phyloP scores from a whole-genome alignment of 2,888 invertebrate genomes.

The Leptinotarsa peninsularis region DNA sequence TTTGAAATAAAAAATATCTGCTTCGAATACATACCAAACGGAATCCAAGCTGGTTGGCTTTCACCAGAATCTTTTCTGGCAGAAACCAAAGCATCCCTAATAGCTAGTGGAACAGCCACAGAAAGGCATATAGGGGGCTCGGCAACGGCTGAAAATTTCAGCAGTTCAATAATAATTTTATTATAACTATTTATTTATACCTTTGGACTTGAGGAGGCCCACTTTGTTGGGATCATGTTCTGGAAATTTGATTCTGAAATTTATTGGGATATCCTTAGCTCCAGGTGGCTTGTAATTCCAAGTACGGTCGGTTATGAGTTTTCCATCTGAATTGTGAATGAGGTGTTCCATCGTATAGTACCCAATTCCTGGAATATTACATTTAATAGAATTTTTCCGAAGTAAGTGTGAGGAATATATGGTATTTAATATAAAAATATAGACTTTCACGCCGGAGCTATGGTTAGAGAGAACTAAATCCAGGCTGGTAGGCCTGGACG shows the following conservation, averaged over 20 bases:
- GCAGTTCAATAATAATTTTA: no score
- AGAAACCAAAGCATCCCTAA: constrained; percentile 76
- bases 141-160: constrained; percentile 66
- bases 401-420: no score
- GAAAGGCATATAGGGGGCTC: constrained; percentile 70
- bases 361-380: constrained; percentile 65
- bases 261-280: constrained; percentile 81
- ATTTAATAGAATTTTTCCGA: no score
- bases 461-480: no score
- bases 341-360: constrained; percentile 79
- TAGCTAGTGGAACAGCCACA: constrained; percentile 47
- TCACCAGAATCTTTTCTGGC: constrained; percentile 76
- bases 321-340: constrained; percentile 73
- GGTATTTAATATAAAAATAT: no score
- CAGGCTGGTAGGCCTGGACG: no score
- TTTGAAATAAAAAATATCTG: no score
- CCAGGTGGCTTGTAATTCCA: constrained; percentile 87
- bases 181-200: constrained; percentile 61
- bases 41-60: constrained; percentile 69
- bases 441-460: no score
- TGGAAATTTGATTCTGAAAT: constrained; percentile 78
- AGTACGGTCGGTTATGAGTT: constrained; percentile 79
- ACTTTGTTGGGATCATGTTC: constrained; percentile 74
- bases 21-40: no score
- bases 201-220: constrained; percentile 81